A percentile compares a stretch with the other conserved stretches of the same genome.
Conservation (phyloP, 1,140 invertebrate species). For the Papilio dardanus region DNA sequence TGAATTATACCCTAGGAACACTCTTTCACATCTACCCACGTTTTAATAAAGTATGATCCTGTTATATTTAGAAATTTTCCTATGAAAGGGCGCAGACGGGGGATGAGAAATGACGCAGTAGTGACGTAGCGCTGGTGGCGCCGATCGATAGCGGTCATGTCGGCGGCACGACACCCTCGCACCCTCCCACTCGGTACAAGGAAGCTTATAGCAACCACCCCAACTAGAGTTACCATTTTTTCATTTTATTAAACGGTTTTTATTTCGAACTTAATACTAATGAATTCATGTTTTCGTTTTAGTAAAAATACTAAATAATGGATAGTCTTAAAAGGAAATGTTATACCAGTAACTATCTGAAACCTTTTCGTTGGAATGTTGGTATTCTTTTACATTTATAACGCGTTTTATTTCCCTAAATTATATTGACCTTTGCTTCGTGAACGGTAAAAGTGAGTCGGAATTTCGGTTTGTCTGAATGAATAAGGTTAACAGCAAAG, state of each 20-base stretch:
- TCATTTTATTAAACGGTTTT: background rate
- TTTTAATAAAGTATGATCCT: background rate
- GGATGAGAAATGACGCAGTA: constrained; percentile 69
- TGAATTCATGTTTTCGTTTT: background rate
- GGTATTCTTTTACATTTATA: background rate
- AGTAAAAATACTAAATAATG: background rate
- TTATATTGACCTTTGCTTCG: constrained; percentile 34
- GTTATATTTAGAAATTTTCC: background rate
- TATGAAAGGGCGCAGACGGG: constrained; percentile 38
- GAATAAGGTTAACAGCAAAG: constrained; percentile 49
- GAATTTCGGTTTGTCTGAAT: constrained; percentile 43
- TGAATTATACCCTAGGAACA: too few relatives aligned
- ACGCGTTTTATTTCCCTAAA: constrained; percentile 19
- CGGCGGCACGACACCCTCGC: constrained; percentile 57
- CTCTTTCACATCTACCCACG: background rate
- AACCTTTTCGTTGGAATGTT: constrained; percentile 1
- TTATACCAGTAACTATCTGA: too few relatives aligned
- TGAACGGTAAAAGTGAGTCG: constrained; percentile 44
- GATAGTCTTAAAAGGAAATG: too few relatives aligned
- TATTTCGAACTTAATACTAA: background rate
- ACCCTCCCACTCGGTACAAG: constrained; percentile 34
- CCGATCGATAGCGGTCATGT: constrained; percentile 71
- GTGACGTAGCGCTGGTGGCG: constrained; percentile 59
- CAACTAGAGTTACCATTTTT: background rate
- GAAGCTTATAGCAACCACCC: constrained; percentile 21